Evolutionary conservation across 2,797 vertebrate species (phyloP), one percentile per base, ranked within the genome.

Genomic region (Thaleichthys pacificus): DNA sequence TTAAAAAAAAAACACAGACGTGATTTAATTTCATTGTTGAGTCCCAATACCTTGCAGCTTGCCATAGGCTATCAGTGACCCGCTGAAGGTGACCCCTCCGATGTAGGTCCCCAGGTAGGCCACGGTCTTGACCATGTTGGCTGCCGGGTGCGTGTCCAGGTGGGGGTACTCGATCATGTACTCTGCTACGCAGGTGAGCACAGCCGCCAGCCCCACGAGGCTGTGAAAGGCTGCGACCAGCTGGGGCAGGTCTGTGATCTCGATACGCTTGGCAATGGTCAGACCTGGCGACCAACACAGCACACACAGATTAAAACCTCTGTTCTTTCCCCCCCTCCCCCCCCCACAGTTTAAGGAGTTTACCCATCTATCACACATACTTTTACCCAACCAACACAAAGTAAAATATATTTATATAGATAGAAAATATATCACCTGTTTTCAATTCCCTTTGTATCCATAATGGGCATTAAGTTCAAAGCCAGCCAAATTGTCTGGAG

Each of bases 141-240:
- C 93, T 3, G 93, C 81, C 0, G 90, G 90, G 57, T 92, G 89
- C 26, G 84, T 3, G 62, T 91, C 92, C 62, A 95, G 91, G 83
- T 92, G 90, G 66, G 92, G 93, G 76, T 87, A 89, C 83, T 95
- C 93, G 5, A 91, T 93, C 89, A 91, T 88, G 22, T 78, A 92
- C 81, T 95, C 85, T 0, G 93, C 92, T 6, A 92, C 4, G 79
- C 91, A 91, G 28, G 87, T 90, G 80, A 93, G 85, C 73, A 93
- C 89, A 1, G 92, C 94, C n/a, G 93, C 92, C 87, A 95, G 85
- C 15, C 84, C 89, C 78, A 91, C 90, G 24, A 94, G 92, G 87
- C 92, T 92, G 82, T 95, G 94, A 90, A 97, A 96, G 56, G 91
- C 92, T 47, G 93, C 91, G 80, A 95, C 93, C 19, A 94, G 87